These are phyloP conservation scores for Sorex maritimensis DNA, from an alignment of 2,797 vertebrate species.

Conservation along the genomic window DNA sequence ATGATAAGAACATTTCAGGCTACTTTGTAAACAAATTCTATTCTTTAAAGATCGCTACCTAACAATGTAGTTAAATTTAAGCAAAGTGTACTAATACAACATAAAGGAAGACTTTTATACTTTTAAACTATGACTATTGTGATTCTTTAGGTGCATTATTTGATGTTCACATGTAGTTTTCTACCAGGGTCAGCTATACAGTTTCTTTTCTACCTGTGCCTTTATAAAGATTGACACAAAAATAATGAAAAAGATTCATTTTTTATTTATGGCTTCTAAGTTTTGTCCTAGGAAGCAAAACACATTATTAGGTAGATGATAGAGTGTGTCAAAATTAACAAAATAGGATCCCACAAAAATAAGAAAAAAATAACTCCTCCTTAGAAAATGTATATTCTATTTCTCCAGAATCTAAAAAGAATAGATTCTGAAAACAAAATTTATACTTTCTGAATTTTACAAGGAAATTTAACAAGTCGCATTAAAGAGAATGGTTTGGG, in stretches of 20 bases:
- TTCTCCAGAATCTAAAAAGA: background rate
- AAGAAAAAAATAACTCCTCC: constrained; percentile 48
- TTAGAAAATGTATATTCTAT: constrained; percentile 14
- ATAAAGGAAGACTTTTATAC: constrained; percentile 56
- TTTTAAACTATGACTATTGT: constrained; percentile 27
- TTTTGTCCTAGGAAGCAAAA: background rate
- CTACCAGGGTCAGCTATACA: constrained; percentile 34
- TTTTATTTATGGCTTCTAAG: background rate
- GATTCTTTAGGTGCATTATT: constrained; percentile 26
- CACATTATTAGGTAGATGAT: constrained; percentile 22
- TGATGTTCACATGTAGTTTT: constrained; percentile 29
- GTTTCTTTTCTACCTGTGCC: background rate
- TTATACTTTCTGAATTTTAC: constrained; percentile 23
- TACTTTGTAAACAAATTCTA: constrained; percentile 62
- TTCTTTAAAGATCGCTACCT: constrained; percentile 48
- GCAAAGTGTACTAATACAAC: constrained; percentile 42
- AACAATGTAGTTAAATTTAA: constrained; percentile 57
- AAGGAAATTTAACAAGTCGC: background rate
- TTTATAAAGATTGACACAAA: constrained; percentile 40
- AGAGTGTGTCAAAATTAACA: background rate
- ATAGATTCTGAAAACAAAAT: constrained; percentile 16
- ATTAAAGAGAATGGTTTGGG: constrained; percentile 1
- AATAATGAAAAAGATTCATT: constrained; percentile 13
- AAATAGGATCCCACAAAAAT: background rate
- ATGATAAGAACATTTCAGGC: constrained; percentile 74